Percentiles rank a stretch among this genome's conserved stretches.
phyloP scores from a whole-genome alignment of 2,113 vertebrate genomes.

The Okapia johnstoni region DNA sequence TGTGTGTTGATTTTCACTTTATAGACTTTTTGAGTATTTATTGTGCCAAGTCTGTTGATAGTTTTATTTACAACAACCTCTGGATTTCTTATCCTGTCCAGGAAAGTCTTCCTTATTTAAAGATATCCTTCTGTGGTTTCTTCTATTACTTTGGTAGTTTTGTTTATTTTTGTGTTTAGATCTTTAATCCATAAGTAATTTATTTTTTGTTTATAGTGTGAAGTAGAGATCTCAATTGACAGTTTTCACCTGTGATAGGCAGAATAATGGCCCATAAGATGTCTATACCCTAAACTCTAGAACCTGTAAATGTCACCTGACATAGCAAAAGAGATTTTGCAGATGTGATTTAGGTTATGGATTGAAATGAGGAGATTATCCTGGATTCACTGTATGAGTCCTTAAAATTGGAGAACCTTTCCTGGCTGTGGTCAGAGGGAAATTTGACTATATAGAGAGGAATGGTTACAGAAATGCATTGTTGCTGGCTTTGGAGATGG shows the following conservation, averaged over 20 bases:
- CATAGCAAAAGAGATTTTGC: background rate
- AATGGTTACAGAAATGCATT: background rate
- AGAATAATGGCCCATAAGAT: background rate
- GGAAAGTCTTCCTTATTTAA: background rate
- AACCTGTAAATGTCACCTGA: background rate
- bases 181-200: background rate
- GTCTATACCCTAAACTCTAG: background rate
- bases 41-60: background rate
- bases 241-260: background rate
- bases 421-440: background rate
- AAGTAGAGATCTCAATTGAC: background rate
- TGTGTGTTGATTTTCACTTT: background rate
- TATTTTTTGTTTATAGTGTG: background rate
- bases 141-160: background rate
- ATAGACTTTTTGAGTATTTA: conserved; percentile 1
- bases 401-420: background rate
- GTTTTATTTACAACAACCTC: background rate
- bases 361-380: background rate
- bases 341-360: background rate
- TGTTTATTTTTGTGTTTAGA: background rate
- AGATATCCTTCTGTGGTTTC: background rate
- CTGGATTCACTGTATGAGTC: background rate
- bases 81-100: background rate
- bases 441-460: background rate
- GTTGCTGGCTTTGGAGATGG: background rate